These are phyloP conservation scores for Bombus impatiens DNA, from an alignment of 1,140 invertebrate species.

Conservation along the genomic window DNA sequence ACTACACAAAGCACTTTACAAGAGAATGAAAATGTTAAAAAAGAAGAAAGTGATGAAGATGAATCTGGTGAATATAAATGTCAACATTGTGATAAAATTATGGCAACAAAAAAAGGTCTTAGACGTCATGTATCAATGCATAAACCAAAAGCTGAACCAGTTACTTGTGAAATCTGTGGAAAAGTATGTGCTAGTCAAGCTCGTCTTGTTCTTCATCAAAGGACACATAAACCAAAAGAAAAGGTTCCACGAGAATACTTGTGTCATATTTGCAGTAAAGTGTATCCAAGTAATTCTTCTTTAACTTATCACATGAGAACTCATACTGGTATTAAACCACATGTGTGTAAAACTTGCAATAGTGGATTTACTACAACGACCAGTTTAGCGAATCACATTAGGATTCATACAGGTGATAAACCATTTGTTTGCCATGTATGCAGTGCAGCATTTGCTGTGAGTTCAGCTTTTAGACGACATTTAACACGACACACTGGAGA, in stretches of 20 bases:
- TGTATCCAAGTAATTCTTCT: constrained; percentile 81
- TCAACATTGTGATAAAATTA: constrained; percentile 78
- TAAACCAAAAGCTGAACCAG: constrained; percentile 80
- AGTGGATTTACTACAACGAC: constrained; percentile 81
- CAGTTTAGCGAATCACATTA: constrained; percentile 79
- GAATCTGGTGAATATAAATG: constrained; percentile 77
- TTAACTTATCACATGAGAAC: constrained; percentile 82
- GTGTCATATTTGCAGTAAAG: constrained; percentile 81
- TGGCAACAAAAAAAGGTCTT: constrained; percentile 80
- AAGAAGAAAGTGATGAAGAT: constrained; percentile 75
- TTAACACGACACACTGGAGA: constrained; percentile 85
- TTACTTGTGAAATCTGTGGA: constrained; percentile 79
- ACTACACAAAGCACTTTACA: constrained; percentile 58
- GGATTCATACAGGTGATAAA: constrained; percentile 81
- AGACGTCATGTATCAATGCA: constrained; percentile 80
- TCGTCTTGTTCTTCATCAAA: constrained; percentile 77
- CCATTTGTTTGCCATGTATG: constrained; percentile 81
- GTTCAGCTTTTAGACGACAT: constrained; percentile 82
- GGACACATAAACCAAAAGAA: constrained; percentile 80
- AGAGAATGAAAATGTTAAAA: constrained; percentile 70
- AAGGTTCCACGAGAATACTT: constrained; percentile 80
- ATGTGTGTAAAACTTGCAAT: constrained; percentile 81
- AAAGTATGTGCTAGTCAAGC: constrained; percentile 81
- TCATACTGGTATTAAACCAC: constrained; percentile 80
- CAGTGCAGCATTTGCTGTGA: constrained; percentile 81